A percentile compares a stretch with the other conserved stretches of the same genome.
These are phyloP conservation scores for Caenorhabditis macrosperma DNA, from an alignment of 2,888 invertebrate species.

Conservation along the genomic window DNA sequence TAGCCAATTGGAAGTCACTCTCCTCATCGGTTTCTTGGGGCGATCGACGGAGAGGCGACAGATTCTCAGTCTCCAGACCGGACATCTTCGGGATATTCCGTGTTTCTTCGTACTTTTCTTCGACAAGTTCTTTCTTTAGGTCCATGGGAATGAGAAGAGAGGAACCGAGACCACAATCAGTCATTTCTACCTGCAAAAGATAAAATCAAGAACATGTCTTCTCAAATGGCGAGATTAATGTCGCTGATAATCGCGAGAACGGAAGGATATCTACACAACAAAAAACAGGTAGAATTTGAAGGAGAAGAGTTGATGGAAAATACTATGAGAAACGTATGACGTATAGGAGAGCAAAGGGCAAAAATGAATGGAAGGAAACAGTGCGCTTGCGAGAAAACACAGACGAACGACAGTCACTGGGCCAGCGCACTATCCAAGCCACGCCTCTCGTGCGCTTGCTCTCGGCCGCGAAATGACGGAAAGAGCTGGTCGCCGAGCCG, in stretches of 20 bases:
- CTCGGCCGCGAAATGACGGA: constrained; percentile 36
- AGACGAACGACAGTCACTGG: constrained; percentile 22
- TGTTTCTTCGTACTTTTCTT: constrained; percentile 4
- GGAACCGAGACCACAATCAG: constrained; percentile 14
- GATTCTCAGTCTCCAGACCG: constrained; percentile 32
- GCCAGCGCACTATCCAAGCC: constrained; percentile 36
- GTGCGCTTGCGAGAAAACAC: background rate
- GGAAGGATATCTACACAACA: no score
- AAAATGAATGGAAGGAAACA: background rate
- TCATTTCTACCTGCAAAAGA: no score
- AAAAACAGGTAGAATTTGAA: no score
- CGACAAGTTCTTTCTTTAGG: constrained; percentile 20
- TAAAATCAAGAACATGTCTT: no score
- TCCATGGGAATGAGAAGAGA: constrained; percentile 24
- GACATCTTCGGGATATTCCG: background rate
- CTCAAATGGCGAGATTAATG: no score
- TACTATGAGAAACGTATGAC: constrained; percentile 16
- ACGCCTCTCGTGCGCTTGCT: constrained; percentile 34
- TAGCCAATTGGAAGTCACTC: constrained; percentile 16
- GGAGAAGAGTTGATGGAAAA: no score
- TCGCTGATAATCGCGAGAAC: no score
- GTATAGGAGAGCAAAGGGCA: background rate
- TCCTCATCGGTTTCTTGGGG: constrained; percentile 50
- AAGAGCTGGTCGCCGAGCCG: constrained; percentile 7
- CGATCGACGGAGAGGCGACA: constrained; percentile 13